Conservation (phyloP, 2,888 invertebrate species). For the Amphipyra berbera region DNA sequence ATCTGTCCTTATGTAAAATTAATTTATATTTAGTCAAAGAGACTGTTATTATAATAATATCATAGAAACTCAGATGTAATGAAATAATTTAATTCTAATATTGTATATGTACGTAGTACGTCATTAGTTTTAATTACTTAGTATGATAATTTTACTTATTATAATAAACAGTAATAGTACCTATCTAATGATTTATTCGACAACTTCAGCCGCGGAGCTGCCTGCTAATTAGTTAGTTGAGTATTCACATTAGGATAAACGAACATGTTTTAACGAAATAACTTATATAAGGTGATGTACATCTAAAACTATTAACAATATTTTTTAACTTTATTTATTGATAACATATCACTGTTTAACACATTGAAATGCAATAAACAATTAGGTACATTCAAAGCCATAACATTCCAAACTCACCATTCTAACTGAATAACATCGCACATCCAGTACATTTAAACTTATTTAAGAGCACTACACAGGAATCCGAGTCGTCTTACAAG, state of each 20-base stretch:
- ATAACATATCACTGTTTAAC: background rate
- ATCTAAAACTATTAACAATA: too few species aligned
- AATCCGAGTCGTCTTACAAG: constrained; percentile 53
- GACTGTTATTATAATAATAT: constrained; percentile 8
- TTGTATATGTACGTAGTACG: constrained; percentile 4
- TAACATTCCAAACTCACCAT: constrained; percentile 16
- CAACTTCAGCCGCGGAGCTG: background rate
- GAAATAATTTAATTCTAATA: constrained; percentile 14
- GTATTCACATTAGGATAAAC: too few species aligned
- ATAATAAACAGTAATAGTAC: background rate
- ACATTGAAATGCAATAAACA: constrained; percentile 11
- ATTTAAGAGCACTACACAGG: constrained; percentile 47
- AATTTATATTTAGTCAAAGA: constrained; percentile 27
- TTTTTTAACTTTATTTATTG: too few species aligned
- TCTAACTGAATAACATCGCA: constrained; percentile 41
- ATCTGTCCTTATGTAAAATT: constrained; percentile 9
- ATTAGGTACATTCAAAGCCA: constrained; percentile 6
- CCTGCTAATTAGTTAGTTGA: too few species aligned
- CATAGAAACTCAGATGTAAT: constrained; percentile 13
- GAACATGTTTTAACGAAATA: too few species aligned
- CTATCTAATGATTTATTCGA: background rate
- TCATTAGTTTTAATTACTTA: constrained; percentile 8
- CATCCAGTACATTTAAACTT: constrained; percentile 51
- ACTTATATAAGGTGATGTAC: too few species aligned
- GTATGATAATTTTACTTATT: constrained; percentile 8